These are phyloP conservation scores for Trypoxylon attenuatum DNA, from an alignment of 2,888 invertebrate species.

Conservation along the genomic window DNA sequence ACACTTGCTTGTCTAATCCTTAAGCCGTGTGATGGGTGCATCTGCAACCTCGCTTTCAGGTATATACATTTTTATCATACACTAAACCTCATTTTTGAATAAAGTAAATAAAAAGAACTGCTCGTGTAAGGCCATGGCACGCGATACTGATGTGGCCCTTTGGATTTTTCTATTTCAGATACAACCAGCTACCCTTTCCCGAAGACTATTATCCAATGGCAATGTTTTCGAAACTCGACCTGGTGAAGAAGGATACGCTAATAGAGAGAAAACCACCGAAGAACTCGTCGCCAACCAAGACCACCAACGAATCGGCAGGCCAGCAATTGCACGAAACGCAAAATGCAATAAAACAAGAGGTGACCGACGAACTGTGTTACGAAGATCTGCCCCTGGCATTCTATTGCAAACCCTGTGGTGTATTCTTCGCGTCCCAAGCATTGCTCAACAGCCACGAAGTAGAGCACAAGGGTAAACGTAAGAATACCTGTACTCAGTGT, in stretches of 20 bases:
- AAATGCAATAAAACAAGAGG: conserved; percentile 50
- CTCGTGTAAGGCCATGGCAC: conserved; percentile 26
- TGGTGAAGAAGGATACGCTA: conserved; percentile 59
- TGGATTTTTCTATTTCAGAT: conserved; percentile 71
- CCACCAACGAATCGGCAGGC: not conserved
- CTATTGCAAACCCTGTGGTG: conserved; percentile 62
- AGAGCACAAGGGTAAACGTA: conserved; percentile 63
- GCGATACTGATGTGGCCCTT: conserved; percentile 62
- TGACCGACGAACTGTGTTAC: conserved; percentile 46
- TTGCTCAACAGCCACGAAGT: conserved; percentile 61
- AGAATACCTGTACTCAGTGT: conserved; percentile 67
- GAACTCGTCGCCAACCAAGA: conserved; percentile 6
- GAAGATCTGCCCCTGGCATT: conserved; percentile 65
- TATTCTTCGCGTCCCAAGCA: conserved; percentile 60
- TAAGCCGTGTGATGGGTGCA: conserved; percentile 13
- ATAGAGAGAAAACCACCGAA: conserved; percentile 14
- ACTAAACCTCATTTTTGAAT: conserved; percentile 36
- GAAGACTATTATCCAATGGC: conserved; percentile 64
- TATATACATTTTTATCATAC: conserved; percentile 33
- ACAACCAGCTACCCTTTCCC: conserved; percentile 59
- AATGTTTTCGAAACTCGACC: conserved; percentile 65
- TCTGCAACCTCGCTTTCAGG: conserved; percentile 39
- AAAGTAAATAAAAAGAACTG: conserved; percentile 40
- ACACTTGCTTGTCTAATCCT: not conserved
- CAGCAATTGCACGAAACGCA: conserved; percentile 20